Evolutionary conservation across 2,888 invertebrate genomes (phyloP).

Genomic region (Hydriomena furcata): DNA sequence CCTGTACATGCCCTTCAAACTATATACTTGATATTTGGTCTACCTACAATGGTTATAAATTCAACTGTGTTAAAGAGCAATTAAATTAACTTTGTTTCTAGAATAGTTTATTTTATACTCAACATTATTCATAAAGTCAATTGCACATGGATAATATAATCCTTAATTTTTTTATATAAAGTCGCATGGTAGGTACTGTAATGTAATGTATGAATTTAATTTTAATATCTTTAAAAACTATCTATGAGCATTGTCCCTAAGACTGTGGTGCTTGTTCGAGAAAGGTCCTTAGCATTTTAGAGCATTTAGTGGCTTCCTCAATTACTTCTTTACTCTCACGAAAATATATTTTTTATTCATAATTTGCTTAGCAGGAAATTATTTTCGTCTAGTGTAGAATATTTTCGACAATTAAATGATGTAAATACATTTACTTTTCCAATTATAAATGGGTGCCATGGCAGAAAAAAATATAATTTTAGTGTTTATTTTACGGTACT

Average conservation of each 20-base stretch:
- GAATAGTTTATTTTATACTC: conserved; percentile 1
- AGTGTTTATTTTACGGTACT: neutral
- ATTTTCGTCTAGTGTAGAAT: neutral
- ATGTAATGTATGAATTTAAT: too few species aligned
- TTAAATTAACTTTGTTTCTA: neutral
- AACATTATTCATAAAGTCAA: conserved; percentile 8
- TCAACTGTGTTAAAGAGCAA: too few species aligned
- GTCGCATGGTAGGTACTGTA: too few species aligned
- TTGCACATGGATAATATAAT: conserved; percentile 7
- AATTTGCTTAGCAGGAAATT: neutral
- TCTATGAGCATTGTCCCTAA: conserved; percentile 11
- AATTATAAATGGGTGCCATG: conserved; percentile 34
- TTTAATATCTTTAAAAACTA: neutral
- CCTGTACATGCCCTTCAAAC: too few species aligned
- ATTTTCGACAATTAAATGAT: conserved; percentile 5
- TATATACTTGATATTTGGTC: too few species aligned
- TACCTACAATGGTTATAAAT: too few species aligned
- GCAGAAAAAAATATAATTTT: conserved; percentile 12
- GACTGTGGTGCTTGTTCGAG: conserved; percentile 64
- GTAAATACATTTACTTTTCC: conserved; percentile 15
- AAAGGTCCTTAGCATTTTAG: conserved; percentile 71
- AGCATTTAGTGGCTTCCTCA: conserved; percentile 70
- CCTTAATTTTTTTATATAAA: neutral
- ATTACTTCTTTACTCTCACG: neutral
- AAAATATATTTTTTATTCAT: neutral